Base-by-base conservation (phyloP, 1,140 invertebrate genomes). In the Drosophila erecta region DNA sequence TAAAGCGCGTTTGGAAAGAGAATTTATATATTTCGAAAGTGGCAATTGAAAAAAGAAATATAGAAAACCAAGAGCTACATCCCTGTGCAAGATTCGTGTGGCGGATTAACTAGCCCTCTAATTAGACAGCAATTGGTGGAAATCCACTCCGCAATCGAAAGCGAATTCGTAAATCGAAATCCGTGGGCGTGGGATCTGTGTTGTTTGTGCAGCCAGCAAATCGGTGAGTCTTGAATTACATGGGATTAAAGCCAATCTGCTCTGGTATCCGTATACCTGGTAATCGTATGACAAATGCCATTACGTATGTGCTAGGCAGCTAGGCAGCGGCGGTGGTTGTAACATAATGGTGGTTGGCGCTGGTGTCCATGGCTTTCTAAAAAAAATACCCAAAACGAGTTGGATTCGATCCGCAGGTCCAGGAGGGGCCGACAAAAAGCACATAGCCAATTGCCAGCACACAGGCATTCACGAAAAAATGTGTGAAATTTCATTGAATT, bases 271-370 rank as follows among this genome's bases (percentile, higher is more conserved):
- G 30, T 30, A 30, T 30, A 10, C 30, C 17, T 14, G 30, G 53
- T 55, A 54, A 51, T 70, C 64, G 66, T 71, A 76, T 76, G 72
- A 76, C 73, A 66, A 76, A 76, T 76, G 67, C 55, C 67, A 59
- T 75, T 75, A 56, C 58, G 58, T 73, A 14, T 38, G 12, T 14
- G 46, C 41, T 30, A 22, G 15, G 30, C 56, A 50, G 20, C 20
- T 22, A 22, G 20, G 24, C 24, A 24, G 24, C 24, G 24, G 24
- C 4, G 24, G 24, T 15, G n/a, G n/a, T 35, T 15, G 17, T 30
- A 10, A 8, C 20, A n/a, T 30, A 10, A 8, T 8, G 0, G 7
- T 30, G 27, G 27, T 30, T 30, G 30, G 2, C 3, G 7, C 7
- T 30, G 30, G 30, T 10, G 30, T 30, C 8, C 1, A 30, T 55